Evolutionary conservation across 2,113 vertebrate genomes (phyloP).

Genomic region (Ia io): DNA sequence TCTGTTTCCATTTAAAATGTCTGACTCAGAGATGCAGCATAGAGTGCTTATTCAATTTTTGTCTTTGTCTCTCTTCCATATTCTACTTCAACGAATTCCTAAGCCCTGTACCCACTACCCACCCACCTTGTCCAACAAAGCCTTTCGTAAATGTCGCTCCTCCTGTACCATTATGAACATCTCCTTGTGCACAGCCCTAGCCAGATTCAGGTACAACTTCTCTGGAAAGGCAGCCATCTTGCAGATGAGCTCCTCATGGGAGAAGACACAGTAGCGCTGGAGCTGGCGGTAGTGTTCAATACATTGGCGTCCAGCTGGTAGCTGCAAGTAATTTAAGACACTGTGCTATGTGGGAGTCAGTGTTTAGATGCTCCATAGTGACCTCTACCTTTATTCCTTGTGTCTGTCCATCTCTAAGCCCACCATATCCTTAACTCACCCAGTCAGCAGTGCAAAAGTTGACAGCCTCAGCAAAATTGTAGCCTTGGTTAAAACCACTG

Average conservation of each 20-base stretch:
- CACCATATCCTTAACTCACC: constrained; percentile 81
- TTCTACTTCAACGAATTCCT: not conserved
- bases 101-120: not conserved
- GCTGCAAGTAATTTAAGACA: constrained; percentile 70
- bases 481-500: constrained; percentile 99
- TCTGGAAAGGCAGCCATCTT: constrained; percentile 89
- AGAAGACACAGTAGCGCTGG: constrained; percentile 91
- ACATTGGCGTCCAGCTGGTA: constrained; percentile 88
- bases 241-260: too few relatives aligned
- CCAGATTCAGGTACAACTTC: constrained; percentile 90
- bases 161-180: constrained; percentile 94
- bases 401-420: not conserved
- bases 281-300: constrained; percentile 91
- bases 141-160: constrained; percentile 89
- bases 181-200: constrained; percentile 91
- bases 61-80: not conserved
- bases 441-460: constrained; percentile 98
- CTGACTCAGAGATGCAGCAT: not conserved
- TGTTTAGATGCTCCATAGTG: not conserved
- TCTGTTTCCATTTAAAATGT: not conserved
- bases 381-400: not conserved
- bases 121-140: constrained; percentile 88
- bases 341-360: not conserved
- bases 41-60: not conserved
- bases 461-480: constrained; percentile 97